phyloP scores from a whole-genome alignment of 2,113 vertebrate species.

The Burhinus oedicnemus region DNA sequence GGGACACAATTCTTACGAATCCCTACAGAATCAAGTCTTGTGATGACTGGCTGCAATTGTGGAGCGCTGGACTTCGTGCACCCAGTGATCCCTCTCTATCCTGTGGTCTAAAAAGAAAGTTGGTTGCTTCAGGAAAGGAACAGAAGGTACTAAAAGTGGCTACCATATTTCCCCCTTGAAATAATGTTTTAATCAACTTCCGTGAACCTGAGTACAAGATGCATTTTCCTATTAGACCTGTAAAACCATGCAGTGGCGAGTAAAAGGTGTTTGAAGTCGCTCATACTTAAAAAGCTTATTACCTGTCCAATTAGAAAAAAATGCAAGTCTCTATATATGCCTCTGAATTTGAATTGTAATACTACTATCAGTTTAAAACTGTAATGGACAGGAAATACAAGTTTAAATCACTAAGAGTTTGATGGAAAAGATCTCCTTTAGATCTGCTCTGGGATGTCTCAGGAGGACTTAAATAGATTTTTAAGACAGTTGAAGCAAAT shows the following conservation, averaged over 20 bases:
- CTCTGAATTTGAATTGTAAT: neutral
- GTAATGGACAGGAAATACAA: neutral
- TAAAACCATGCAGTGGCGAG: neutral
- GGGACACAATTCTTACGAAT: neutral
- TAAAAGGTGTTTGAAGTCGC: neutral
- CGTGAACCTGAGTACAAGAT: neutral
- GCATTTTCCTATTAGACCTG: neutral
- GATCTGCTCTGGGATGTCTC: neutral
- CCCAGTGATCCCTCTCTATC: neutral
- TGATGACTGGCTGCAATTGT: neutral
- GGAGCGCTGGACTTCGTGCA: neutral
- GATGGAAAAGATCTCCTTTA: slow-evolving; percentile 24
- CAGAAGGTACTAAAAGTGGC: neutral
- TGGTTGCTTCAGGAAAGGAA: neutral
- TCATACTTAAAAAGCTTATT: neutral
- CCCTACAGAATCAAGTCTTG: neutral
- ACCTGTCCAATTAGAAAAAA: neutral
- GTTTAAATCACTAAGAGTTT: neutral
- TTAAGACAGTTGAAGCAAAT: slow-evolving; percentile 45
- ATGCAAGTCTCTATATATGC: neutral
- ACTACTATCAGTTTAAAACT: neutral
- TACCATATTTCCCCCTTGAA: neutral
- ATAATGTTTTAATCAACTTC: neutral
- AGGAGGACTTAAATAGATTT: slow-evolving; percentile 45
- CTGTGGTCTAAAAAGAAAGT: neutral